A percentile compares a stretch with the other conserved stretches of the same genome.
Conservation (phyloP, 2,888 invertebrate species). For the Pilophorus perplexus region DNA sequence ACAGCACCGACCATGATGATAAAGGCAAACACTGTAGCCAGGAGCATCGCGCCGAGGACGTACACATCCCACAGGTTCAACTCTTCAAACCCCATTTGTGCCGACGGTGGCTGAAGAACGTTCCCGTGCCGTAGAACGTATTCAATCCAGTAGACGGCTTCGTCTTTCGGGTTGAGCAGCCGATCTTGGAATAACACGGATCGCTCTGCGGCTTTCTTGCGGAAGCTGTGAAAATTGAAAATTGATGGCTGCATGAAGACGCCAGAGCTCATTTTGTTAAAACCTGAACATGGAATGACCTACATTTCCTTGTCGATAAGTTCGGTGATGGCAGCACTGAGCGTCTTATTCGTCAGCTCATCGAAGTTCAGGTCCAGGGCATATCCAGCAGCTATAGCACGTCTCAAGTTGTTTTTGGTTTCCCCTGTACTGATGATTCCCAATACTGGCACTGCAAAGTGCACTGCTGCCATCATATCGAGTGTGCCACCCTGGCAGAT, state of each 20-base stretch:
- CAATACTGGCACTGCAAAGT: slow-evolving; percentile 44
- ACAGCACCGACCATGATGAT: neutral
- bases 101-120: slow-evolving; percentile 40
- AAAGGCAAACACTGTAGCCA: slow-evolving; percentile 17
- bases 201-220: neutral
- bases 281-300: neutral
- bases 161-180: slow-evolving; percentile 36
- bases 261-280: neutral
- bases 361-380: slow-evolving; percentile 34
- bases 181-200: neutral
- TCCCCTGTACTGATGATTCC: slow-evolving; percentile 46
- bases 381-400: slow-evolving; percentile 36
- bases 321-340: slow-evolving; percentile 37
- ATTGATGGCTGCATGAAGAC: no score
- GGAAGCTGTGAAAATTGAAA: neutral
- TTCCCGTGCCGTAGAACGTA: slow-evolving; percentile 40
- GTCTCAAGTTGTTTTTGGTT: slow-evolving; percentile 42
- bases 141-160: slow-evolving; percentile 45
- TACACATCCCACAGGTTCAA: slow-evolving; percentile 38
- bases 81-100: slow-evolving; percentile 30
- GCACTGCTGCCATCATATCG: slow-evolving; percentile 44
- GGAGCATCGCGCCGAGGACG: slow-evolving; percentile 10
- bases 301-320: slow-evolving; percentile 8
- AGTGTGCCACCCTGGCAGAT: slow-evolving; percentile 47
- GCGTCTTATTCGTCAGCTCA: slow-evolving; percentile 31